These are phyloP conservation scores for Periophthalmodon schlosseri DNA, from an alignment of 2,113 vertebrate genomes.

Conservation along the genomic window DNA sequence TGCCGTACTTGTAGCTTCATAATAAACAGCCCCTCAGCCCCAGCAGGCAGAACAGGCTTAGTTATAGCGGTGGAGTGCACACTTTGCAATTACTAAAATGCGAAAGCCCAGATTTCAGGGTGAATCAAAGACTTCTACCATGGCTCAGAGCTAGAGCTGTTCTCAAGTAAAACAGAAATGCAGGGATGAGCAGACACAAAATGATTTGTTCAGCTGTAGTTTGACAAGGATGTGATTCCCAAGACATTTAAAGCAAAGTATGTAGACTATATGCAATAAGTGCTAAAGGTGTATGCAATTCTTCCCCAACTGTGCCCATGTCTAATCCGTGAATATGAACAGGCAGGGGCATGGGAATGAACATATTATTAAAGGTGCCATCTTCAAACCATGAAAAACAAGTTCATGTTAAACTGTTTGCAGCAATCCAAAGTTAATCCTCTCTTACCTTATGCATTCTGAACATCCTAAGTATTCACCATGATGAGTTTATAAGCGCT, in stretches of 20 bases:
- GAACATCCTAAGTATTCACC: too few relatives aligned
- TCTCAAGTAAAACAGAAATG: constrained; percentile 21
- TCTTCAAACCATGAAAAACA: too few relatives aligned
- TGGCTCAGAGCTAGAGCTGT: constrained; percentile 11
- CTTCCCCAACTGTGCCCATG: too few relatives aligned
- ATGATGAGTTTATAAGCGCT: too few relatives aligned
- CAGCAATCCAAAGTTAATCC: too few relatives aligned
- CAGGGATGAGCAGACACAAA: background rate
- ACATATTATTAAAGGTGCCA: too few relatives aligned
- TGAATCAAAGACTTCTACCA: constrained; percentile 41
- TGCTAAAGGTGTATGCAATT: too few relatives aligned
- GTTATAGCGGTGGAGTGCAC: constrained; percentile 55
- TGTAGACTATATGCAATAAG: too few relatives aligned
- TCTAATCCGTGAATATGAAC: too few relatives aligned
- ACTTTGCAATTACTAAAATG: constrained; percentile 63
- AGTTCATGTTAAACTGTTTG: too few relatives aligned
- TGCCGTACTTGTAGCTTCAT: constrained; percentile 39
- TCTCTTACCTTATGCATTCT: too few relatives aligned
- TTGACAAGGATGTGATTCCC: background rate
- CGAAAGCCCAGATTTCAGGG: constrained; percentile 50
- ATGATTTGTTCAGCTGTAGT: background rate
- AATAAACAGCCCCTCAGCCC: constrained; percentile 46
- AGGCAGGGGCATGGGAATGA: too few relatives aligned
- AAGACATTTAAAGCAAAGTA: background rate
- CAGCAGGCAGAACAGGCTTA: constrained; percentile 62